Evolutionary conservation across 1,140 invertebrate genomes (phyloP).

Genomic region (Caenorhabditis remanei): DNA sequence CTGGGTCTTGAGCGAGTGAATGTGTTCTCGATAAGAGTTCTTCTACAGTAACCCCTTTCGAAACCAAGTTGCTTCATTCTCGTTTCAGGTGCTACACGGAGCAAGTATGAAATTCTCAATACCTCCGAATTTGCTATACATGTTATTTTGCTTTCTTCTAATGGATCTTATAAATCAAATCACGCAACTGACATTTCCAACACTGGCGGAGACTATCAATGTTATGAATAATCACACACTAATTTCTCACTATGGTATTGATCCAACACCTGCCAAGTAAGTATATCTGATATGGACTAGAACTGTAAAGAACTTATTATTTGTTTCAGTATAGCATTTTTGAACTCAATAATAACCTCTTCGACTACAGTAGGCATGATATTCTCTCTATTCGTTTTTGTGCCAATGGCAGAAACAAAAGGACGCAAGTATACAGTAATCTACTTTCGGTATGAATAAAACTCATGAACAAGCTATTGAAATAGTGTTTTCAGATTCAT

Average conservation of each 20-base stretch:
- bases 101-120: background rate
- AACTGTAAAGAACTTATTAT: background rate
- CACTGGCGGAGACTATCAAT: conserved; percentile 19
- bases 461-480: too few relatives aligned
- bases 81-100: too few relatives aligned
- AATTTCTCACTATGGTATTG: background rate
- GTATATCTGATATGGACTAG: background rate
- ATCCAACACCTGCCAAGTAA: background rate
- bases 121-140: conserved; percentile 1
- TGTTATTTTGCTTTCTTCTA: background rate
- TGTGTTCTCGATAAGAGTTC: conserved; percentile 27
- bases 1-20: background rate
- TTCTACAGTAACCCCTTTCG: background rate
- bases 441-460: background rate
- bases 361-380: background rate
- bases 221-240: conserved; percentile 33
- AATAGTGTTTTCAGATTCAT: conserved; percentile 8
- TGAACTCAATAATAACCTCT: conserved; percentile 6
- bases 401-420: conserved; percentile 28
- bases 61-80: background rate
- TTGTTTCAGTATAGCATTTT: background rate
- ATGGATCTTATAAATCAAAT: conserved; percentile 2
- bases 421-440: conserved; percentile 1
- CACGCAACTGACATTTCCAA: background rate
- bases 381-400: background rate